Conservation (phyloP, 2,888 invertebrate genomes). For the Ichneumoninae sp. region DNA sequence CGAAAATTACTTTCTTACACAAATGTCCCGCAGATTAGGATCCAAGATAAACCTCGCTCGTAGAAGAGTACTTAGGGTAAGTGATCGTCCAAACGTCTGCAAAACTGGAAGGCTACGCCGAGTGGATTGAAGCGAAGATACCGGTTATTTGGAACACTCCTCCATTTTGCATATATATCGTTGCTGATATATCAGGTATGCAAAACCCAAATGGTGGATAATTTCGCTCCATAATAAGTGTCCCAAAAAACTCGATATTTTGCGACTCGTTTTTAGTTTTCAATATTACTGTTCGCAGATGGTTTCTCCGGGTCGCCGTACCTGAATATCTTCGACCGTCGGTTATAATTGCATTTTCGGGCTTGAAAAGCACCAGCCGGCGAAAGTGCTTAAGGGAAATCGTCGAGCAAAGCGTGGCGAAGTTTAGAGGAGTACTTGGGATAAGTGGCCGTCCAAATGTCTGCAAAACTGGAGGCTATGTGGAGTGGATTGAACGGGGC, state of each 20-base stretch:
- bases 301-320: conserved; percentile 33
- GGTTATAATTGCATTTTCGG: conserved; percentile 60
- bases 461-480: conserved; percentile 7
- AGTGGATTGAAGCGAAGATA: conserved; percentile 1
- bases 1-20: conserved; percentile 43
- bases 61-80: conserved; percentile 7
- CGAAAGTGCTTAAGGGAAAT: conserved; percentile 55
- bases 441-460: conserved; percentile 20
- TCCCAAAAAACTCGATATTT: neutral
- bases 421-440: neutral
- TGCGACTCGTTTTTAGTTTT: neutral
- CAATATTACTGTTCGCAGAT: neutral
- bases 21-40: conserved; percentile 34
- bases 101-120: conserved; percentile 1
- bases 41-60: conserved; percentile 21
- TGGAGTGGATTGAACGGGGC: neutral
- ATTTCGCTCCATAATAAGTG: no score
- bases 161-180: neutral
- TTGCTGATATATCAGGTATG: neutral
- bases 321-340: conserved; percentile 53
- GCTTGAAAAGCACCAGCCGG: conserved; percentile 63
- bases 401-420: conserved; percentile 30
- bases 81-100: conserved; percentile 12
- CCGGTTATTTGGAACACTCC: neutral
- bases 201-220: neutral